Base-by-base conservation (phyloP, 2,797 vertebrate genomes). In the Pseudomugil gertrudae region DNA sequence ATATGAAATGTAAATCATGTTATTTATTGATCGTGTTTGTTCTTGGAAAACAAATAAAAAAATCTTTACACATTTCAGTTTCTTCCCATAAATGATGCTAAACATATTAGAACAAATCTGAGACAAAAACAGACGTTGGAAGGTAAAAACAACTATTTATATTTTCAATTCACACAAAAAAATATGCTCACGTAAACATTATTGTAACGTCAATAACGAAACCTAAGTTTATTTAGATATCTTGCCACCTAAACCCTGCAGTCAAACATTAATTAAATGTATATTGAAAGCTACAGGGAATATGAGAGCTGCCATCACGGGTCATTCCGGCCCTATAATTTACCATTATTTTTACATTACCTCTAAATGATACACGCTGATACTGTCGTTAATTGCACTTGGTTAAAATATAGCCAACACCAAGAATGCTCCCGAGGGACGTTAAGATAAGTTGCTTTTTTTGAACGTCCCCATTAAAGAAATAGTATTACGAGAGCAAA, bases 21-120 rank as follows among this genome's bases (percentile, higher is more conserved):
- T 99, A 99, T 99, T 99, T 99, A 99, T 99, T 98, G 94, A 93
- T 94, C 92, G 98, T 99, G 98, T 98, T 98, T 99, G 97, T 97
- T 98, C 96, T 97, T 98, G 96, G 94, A 96, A 98, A 98, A 96
- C 96, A 97, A 98, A 96, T 95, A 95, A 96, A 97, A 95, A 93
- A 78, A 74, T 74, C 70, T 83, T 85, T 83, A 84, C 86, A 90
- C 67, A 89, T 77, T 84, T 74, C 30, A 27, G 69, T 58, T 65
- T 87, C 52, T 71, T 81, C 63, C 70, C 58, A 66, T 75, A 56
- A 51, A 74, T 73, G 68, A 60, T 9, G 60, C 10, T n/a, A 5
- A 48, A n/a, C 4, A 48, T 23, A 23, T 13, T 13, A 48, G 24
- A 10, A 23, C 0, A 45, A 45, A 9, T n/a, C 9, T n/a, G n/a